Evolutionary conservation across 2,797 vertebrate species (phyloP), one percentile per base, ranked within the genome.

Genomic region (Hyperoplus lanceolatus): DNA sequence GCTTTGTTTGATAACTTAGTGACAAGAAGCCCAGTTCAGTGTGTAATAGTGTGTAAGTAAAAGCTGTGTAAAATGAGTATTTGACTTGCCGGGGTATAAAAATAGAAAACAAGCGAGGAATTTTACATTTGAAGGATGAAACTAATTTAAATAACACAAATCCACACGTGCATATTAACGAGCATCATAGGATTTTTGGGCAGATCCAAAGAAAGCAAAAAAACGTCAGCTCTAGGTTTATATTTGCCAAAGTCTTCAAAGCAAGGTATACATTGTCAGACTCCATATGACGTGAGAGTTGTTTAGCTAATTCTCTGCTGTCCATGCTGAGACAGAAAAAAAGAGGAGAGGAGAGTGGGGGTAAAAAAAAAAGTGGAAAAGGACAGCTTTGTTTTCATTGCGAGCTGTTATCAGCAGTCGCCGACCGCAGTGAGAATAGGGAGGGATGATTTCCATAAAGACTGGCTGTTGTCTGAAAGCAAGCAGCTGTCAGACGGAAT

Each of bases 401-500:
- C 4, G 56, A 57, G 74, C 86, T 78, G 83, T 89, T 90, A 92
- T 89, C 87, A 89, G 91, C 86, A 72, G 71, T 75, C 83, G 82
- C 81, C 60, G 77, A 91, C 82, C 83, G 87, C 83, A 73, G 79
- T 69, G 74, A 87, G 91, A 87, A 88, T 74, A 73, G 89, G 81
- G 83, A 90, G 80, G 88, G 84, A 92, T 93, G 86, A 94, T 94
- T 94, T 95, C 92, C 92, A 92, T 94, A 94, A 93, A 93, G 93
- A 93, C 92, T 90, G 88, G 90, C 90, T 92, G 91, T 94, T 94
- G 93, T 94, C 91, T 93, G 93, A 93, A 91, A 92, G 93, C 91
- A 92, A 93, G 92, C 93, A 93, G 94, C 93, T 94, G 94, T 94
- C 93, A 93, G 89, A 85, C 84, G 78, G 91, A 93, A 95, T 95